Evolutionary conservation across 2,797 vertebrate genomes (phyloP).

Genomic region (Bucorvus abyssinicus): DNA sequence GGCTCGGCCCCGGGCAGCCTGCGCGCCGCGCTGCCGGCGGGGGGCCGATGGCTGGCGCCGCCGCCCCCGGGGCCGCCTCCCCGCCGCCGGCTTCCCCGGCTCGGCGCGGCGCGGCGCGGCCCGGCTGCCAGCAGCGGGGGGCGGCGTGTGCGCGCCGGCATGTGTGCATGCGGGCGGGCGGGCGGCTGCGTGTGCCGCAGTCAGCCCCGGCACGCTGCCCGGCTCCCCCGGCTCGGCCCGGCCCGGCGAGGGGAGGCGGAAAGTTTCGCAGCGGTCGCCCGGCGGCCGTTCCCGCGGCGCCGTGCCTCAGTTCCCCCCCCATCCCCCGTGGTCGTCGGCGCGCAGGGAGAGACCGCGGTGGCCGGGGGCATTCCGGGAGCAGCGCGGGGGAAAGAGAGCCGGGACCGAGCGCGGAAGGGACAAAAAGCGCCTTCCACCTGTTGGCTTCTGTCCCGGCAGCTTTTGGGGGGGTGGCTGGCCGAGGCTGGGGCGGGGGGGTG

Average conservation of each 20-base stretch:
- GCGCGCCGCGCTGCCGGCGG: constrained; percentile 1
- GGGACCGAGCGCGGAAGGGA: constrained; percentile 1
- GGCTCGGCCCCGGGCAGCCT: not conserved
- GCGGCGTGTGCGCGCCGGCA: not conserved
- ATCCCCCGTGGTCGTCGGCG: no score
- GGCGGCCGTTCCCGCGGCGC: not conserved
- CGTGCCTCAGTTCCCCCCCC: constrained; percentile 53
- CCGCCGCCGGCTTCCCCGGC: not conserved
- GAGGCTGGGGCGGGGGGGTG: not conserved
- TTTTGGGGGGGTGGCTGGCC: constrained; percentile 9
- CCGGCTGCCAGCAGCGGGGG: not conserved
- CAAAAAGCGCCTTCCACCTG: constrained; percentile 72
- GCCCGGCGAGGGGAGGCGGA: not conserved
- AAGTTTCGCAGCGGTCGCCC: constrained; percentile 57
- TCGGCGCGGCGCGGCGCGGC: not conserved
- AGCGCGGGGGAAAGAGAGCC: not conserved
- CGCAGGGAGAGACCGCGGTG: not conserved
- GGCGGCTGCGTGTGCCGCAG: not conserved
- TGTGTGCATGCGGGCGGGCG: not conserved
- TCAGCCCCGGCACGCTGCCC: not conserved
- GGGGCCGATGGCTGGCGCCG: not conserved
- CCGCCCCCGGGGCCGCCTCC: not conserved
- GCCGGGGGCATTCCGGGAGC: not conserved
- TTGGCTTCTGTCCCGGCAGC: constrained; percentile 71
- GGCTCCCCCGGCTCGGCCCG: not conserved